Conservation (phyloP, 2,113 vertebrate species). For the Poeciliopsis retropinna region DNA sequence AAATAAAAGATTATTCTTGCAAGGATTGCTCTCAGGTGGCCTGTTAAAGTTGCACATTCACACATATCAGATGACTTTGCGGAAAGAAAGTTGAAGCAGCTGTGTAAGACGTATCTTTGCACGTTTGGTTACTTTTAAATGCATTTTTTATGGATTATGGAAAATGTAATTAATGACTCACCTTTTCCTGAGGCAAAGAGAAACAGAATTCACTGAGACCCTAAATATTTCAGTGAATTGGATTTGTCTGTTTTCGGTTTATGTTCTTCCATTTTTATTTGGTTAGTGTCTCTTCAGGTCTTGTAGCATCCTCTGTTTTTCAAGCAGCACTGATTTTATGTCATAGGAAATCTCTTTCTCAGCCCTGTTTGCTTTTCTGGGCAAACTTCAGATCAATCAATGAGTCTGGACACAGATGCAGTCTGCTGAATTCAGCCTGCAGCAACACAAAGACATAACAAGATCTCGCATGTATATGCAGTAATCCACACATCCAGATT, state of each 20-base stretch:
- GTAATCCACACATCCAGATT: not conserved
- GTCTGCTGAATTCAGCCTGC: slow-evolving; percentile 10
- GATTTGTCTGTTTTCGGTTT: not conserved
- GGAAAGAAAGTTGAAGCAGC: not conserved
- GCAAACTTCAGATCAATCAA: slow-evolving; percentile 30
- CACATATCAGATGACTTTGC: slow-evolving; percentile 5
- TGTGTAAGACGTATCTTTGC: not conserved
- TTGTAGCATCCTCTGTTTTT: slow-evolving; percentile 11
- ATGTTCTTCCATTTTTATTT: slow-evolving; percentile 21
- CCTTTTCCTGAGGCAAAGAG: not conserved
- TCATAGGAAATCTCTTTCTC: slow-evolving; percentile 4
- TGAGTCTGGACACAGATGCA: slow-evolving; percentile 16
- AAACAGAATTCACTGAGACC: not conserved
- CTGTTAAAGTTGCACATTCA: slow-evolving; percentile 7
- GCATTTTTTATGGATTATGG: not conserved
- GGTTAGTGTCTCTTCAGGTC: slow-evolving; percentile 35
- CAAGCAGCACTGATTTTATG: slow-evolving; percentile 16
- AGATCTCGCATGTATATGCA: not conserved
- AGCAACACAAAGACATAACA: slow-evolving; percentile 11
- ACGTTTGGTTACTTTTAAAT: too few species aligned
- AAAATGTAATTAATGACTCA: slow-evolving; percentile 2
- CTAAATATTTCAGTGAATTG: not conserved
- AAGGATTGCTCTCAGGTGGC: slow-evolving; percentile 9
- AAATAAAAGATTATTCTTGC: slow-evolving; percentile 43
- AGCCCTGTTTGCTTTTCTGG: slow-evolving; percentile 1